Evolutionary conservation across 2,113 vertebrate genomes (phyloP).

Genomic region (Corythornis madagascariensis): DNA sequence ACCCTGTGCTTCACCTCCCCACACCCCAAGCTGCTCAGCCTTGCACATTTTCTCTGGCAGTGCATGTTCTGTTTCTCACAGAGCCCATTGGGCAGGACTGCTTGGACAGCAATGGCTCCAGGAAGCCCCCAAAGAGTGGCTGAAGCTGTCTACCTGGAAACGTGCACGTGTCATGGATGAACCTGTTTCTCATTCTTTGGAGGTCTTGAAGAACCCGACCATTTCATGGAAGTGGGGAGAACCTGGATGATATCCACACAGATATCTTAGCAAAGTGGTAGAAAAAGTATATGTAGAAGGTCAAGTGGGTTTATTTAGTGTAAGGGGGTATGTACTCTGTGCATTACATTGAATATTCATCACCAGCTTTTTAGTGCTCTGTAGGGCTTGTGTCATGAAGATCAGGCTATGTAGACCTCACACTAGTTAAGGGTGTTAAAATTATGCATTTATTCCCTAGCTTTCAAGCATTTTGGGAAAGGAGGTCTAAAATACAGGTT

Average conservation of each 20-base stretch:
- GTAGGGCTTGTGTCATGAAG: not conserved
- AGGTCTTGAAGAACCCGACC: not conserved
- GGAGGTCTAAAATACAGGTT: not conserved
- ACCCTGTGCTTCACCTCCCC: not conserved
- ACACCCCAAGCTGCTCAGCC: not conserved
- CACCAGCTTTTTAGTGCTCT: not conserved
- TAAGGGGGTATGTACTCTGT: not conserved
- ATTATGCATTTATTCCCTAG: not conserved
- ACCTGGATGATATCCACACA: not conserved
- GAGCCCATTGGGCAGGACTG: not conserved
- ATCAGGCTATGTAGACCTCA: not conserved
- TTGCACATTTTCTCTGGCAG: not conserved
- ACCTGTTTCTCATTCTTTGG: not conserved
- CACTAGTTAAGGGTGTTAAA: not conserved
- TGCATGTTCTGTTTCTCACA: not conserved
- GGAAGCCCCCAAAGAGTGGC: not conserved
- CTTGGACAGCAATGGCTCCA: rapidly evolving
- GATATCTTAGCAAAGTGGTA: rapidly evolving
- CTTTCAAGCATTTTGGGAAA: not conserved
- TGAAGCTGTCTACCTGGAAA: not conserved
- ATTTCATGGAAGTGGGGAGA: not conserved
- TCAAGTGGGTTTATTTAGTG: not conserved
- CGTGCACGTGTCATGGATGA: rapidly evolving
- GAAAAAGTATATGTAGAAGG: not conserved
- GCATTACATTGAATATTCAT: not conserved